Percentiles rank a stretch among this genome's conserved stretches.
These are phyloP conservation scores for Cacoxenus indagator DNA, from an alignment of 2,888 invertebrate species.

Conservation along the genomic window DNA sequence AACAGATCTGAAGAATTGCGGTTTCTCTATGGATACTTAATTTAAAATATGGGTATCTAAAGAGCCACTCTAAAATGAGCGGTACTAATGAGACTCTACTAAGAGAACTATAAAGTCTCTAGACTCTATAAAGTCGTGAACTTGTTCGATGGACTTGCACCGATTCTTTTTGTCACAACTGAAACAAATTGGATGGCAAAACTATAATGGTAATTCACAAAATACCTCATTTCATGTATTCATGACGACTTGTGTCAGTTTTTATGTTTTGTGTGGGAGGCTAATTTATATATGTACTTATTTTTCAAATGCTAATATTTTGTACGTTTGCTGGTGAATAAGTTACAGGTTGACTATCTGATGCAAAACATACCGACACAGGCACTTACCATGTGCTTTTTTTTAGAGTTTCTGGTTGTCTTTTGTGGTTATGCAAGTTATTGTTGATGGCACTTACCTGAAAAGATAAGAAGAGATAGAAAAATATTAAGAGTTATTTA, in stretches of 20 bases:
- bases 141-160: no score
- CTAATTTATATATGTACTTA: neutral
- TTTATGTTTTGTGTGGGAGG: constrained; percentile 11
- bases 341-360: neutral
- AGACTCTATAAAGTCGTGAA: no score
- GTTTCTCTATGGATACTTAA: no score
- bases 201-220: no score
- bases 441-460: constrained; percentile 14
- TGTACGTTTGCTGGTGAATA: neutral
- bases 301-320: neutral
- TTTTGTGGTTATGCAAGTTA: neutral
- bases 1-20: no score
- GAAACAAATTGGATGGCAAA: no score
- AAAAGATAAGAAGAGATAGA: constrained; percentile 11
- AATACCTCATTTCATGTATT: neutral
- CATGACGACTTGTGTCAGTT: constrained; percentile 16
- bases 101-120: no score
- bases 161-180: no score
- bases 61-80: no score
- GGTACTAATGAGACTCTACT: no score
- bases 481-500: neutral
- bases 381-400: constrained; percentile 10
- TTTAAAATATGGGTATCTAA: no score
- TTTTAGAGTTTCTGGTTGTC: neutral
- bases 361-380: constrained; percentile 15